Evolutionary conservation across 1,140 invertebrate genomes (phyloP), one percentile per base, ranked within the genome.

Genomic region (Brachionus sp.): DNA sequence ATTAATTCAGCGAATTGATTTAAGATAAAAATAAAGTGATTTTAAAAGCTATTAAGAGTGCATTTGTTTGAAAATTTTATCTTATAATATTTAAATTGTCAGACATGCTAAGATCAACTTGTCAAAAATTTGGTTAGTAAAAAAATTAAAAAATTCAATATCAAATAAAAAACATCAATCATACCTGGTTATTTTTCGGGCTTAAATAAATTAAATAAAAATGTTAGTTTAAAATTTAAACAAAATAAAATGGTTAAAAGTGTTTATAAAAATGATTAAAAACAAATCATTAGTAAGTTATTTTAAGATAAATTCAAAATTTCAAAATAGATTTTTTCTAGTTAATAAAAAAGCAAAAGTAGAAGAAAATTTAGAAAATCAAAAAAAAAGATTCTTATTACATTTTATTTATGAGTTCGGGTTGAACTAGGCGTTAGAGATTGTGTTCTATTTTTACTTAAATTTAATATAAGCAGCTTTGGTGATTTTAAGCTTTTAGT

Each of bases 401-500:
- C 64, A 33, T 66, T 66, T 33, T 66, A 66, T 66, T 66, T 66
- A 13, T 66, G 64, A 37, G 16, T 66, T 37, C 3, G 13, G 29
- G 25, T 66, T n/a, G 25, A 19, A 46, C 10, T 75, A 75, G 37
- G 33, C 19, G 42, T 46, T 25, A 46, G 39, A 39, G 42, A 44
- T 75, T 10, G 70, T 75, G 70, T 25, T 75, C 70, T 75, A 46
- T 46, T 75, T 35, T 75, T 75, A 46, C 39, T 75, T 75, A 75
- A 33, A 29, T 23, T 75, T 75, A 75, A 46, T 9, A 75, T 75
- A 75, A 75, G 19, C 33, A 75, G 5, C 44, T 75, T 75, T 4
- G 70, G 70, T 75, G 70, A 75, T 75, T 75, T 75, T 13, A 75
- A 75, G 70, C 70, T 16, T 75, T 46, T 46, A 42, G 39, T 46